Conservation (phyloP, 2,888 invertebrate species). For the Mantis religiosa region DNA sequence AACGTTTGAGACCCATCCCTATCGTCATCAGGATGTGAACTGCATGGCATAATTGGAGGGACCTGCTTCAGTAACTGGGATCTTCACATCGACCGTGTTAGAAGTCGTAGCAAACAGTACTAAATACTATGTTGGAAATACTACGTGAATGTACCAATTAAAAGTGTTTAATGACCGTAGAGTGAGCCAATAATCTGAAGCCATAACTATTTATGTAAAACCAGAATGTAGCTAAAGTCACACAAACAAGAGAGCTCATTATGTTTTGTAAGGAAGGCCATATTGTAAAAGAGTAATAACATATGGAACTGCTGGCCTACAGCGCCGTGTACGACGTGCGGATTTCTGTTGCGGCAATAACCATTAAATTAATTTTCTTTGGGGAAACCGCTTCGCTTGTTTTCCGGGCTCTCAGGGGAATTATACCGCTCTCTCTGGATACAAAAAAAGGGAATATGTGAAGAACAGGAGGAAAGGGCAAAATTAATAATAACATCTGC, state of each 20-base stretch:
- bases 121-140: too few relatives aligned
- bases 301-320: background rate
- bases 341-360: conserved; percentile 11
- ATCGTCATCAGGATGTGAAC: too few relatives aligned
- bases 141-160: too few relatives aligned
- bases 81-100: too few relatives aligned
- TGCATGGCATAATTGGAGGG: too few relatives aligned
- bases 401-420: background rate
- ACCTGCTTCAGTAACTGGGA: too few relatives aligned
- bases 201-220: too few relatives aligned
- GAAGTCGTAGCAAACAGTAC: too few relatives aligned
- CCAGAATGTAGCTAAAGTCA: background rate
- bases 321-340: background rate
- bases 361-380: conserved; percentile 13
- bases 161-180: too few relatives aligned
- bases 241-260: background rate
- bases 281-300: background rate
- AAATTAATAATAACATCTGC: conserved; percentile 11
- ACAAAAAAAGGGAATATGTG: background rate
- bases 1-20: too few relatives aligned
- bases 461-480: background rate
- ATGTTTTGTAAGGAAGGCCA: background rate
- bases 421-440: background rate
- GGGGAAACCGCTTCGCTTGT: background rate
- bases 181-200: too few relatives aligned